Evolutionary conservation across 2,888 invertebrate genomes (phyloP).

Genomic region (Oxyteleia sp.): DNA sequence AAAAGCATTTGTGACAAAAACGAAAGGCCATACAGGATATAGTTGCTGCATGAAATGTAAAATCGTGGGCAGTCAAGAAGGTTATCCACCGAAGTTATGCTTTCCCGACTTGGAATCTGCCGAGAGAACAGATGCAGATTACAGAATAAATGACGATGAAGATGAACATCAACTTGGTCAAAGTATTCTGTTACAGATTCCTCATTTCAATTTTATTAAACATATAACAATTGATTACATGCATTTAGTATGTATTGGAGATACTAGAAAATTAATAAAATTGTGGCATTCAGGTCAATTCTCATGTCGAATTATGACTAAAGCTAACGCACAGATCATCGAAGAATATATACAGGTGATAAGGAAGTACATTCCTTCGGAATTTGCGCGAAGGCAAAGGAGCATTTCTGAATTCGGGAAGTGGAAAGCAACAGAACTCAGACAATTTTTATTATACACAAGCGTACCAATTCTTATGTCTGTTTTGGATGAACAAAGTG

Average conservation of each 20-base stretch:
- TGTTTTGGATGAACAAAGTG: no score
- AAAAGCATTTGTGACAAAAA: conserved; percentile 61
- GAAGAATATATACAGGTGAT: neutral
- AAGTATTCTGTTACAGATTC: conserved; percentile 6
- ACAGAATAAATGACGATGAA: neutral
- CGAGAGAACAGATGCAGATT: conserved; percentile 1
- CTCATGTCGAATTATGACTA: neutral
- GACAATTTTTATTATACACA: conserved; percentile 74
- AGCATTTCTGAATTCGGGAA: neutral
- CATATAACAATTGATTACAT: conserved; percentile 8
- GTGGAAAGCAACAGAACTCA: conserved; percentile 26
- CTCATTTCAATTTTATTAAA: neutral
- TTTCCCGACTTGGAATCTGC: conserved; percentile 5
- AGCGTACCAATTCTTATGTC: conserved; percentile 76
- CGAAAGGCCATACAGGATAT: conserved; percentile 66
- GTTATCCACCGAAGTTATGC: neutral
- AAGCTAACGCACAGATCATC: neutral
- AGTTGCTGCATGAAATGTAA: conserved; percentile 67
- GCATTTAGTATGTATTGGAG: conserved; percentile 15
- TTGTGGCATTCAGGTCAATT: conserved; percentile 1
- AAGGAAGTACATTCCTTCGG: neutral
- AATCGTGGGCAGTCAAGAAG: conserved; percentile 40
- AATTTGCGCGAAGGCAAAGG: conserved; percentile 25
- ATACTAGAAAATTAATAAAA: conserved; percentile 4
- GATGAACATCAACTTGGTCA: neutral